phyloP scores from a whole-genome alignment of 2,888 invertebrate species.

The Mimachlamys varia region DNA sequence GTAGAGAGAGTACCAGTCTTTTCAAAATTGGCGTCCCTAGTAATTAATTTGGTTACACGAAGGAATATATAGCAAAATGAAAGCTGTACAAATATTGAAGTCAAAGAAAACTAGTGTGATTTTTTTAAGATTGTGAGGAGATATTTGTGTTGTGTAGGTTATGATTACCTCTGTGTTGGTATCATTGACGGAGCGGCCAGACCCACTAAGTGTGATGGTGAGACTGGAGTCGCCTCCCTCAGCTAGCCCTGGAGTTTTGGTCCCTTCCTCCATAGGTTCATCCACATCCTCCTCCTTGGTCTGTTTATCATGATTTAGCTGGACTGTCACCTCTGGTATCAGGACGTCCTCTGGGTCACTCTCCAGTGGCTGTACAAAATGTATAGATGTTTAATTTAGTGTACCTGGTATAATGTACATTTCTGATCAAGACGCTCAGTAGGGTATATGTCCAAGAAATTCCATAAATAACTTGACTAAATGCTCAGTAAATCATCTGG shows the following conservation, averaged over 20 bases:
- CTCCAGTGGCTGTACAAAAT: background rate
- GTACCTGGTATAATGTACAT: background rate
- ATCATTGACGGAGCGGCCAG: conserved; percentile 60
- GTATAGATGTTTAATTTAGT: background rate
- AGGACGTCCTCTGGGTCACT: conserved; percentile 31
- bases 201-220: conserved; percentile 59
- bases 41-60: too few relatives aligned
- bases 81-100: too few relatives aligned
- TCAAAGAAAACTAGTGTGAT: too few relatives aligned
- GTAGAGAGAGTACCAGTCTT: background rate
- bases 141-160: too few relatives aligned
- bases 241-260: background rate
- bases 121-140: too few relatives aligned
- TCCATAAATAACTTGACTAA: too few relatives aligned
- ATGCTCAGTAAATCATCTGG: too few relatives aligned
- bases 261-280: background rate
- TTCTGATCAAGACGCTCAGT: too few relatives aligned
- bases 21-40: too few relatives aligned
- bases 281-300: background rate
- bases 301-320: background rate
- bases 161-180: conserved; percentile 43
- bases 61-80: too few relatives aligned
- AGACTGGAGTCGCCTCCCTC: conserved; percentile 43
- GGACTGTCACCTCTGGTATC: background rate
- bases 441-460: too few relatives aligned